Conservation (phyloP, 2,797 vertebrate species). For the Sebastes matsubarae region DNA sequence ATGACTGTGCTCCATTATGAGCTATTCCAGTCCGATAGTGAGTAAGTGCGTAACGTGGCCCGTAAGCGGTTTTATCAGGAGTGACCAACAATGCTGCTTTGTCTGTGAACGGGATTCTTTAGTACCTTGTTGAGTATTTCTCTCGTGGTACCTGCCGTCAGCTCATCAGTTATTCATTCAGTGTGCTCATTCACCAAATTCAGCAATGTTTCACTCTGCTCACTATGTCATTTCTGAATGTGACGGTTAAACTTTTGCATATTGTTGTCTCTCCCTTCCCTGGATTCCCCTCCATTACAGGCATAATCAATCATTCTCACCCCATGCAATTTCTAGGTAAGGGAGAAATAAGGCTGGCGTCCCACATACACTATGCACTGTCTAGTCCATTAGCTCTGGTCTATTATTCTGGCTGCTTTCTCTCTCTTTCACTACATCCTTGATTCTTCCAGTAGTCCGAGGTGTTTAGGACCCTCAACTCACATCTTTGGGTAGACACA, state of each 20-base stretch:
- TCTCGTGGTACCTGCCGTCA: not conserved
- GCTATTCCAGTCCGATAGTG: not conserved
- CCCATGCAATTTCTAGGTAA: constrained; percentile 98
- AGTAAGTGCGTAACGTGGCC: not conserved
- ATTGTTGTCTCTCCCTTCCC: constrained; percentile 81
- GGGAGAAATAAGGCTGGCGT: constrained; percentile 83
- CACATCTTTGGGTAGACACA: constrained; percentile 24
- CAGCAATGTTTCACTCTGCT: constrained; percentile 38
- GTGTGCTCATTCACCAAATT: constrained; percentile 1
- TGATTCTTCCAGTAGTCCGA: constrained; percentile 27
- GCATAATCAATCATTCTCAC: constrained; percentile 96
- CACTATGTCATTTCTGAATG: constrained; percentile 26
- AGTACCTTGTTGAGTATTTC: not conserved
- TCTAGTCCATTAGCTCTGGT: constrained; percentile 46
- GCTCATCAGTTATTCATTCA: not conserved
- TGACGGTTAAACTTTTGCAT: constrained; percentile 65
- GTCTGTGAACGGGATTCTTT: not conserved
- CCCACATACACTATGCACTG: constrained; percentile 33
- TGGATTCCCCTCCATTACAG: constrained; percentile 86
- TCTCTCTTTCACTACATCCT: constrained; percentile 39
- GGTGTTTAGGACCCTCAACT: constrained; percentile 24
- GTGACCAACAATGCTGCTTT: not conserved
- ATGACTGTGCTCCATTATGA: not conserved
- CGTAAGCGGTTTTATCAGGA: not conserved
- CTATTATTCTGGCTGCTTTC: constrained; percentile 45